A percentile compares a stretch with the other conserved stretches of the same genome.
Evolutionary conservation across 2,888 invertebrate genomes (phyloP).

Genomic region (Yponomeuta sedellus): DNA sequence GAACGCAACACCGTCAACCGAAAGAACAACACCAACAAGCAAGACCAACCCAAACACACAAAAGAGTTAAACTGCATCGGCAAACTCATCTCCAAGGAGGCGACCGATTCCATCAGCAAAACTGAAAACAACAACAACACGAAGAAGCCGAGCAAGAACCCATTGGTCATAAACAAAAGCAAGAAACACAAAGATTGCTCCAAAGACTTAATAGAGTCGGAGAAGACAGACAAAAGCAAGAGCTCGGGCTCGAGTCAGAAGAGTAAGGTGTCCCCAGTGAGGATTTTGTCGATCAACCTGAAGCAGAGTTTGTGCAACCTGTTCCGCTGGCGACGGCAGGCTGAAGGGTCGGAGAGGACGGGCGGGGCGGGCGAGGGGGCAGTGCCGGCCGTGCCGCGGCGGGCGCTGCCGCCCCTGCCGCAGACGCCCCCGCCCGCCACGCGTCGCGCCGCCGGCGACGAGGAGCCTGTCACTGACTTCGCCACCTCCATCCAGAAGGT

Average conservation of each 20-base stretch:
- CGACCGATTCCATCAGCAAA: conserved; percentile 42
- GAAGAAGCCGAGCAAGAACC: conserved; percentile 69
- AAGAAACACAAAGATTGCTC: conserved; percentile 73
- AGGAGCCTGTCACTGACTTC: conserved; percentile 84
- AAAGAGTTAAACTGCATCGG: conserved; percentile 44
- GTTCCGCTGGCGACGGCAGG: conserved; percentile 79
- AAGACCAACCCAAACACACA: conserved; percentile 49
- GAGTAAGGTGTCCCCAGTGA: conserved; percentile 79
- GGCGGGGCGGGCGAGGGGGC: conserved; percentile 47
- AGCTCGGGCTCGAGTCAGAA: conserved; percentile 43
- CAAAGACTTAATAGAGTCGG: conserved; percentile 48
- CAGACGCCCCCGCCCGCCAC: conserved; percentile 49
- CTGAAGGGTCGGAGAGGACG: conserved; percentile 33
- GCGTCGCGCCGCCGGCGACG: conserved; percentile 45
- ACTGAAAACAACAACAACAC: conserved; percentile 64
- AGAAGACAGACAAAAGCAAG: conserved; percentile 62
- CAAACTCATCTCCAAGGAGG: conserved; percentile 49
- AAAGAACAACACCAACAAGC: conserved; percentile 64
- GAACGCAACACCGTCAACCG: conserved; percentile 66
- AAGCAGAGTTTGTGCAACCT: conserved; percentile 92
- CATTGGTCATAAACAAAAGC: conserved; percentile 78
- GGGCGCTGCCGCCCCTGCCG: conserved; percentile 68
- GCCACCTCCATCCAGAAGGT: conserved; percentile 95
- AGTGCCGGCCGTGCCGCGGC: conserved; percentile 57
- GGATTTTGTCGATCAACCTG: conserved; percentile 83